Conservation (phyloP, 2,888 invertebrate genomes). For the Saturnia pavonia region DNA sequence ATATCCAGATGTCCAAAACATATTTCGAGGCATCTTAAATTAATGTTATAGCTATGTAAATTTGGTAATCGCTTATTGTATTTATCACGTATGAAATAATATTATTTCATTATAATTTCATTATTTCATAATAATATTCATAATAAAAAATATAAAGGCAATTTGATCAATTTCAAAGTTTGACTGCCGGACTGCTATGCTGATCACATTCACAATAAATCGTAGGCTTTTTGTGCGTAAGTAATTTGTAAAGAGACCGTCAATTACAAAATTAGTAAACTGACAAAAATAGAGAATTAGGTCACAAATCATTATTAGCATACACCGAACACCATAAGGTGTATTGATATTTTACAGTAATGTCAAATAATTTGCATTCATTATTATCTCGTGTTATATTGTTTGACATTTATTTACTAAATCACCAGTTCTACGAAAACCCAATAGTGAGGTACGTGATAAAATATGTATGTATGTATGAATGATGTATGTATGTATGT, state of each 20-base stretch:
- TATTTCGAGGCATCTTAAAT: conserved; percentile 37
- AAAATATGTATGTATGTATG: background rate
- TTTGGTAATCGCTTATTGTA: conserved; percentile 44
- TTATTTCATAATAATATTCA: no score
- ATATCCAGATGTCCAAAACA: conserved; percentile 61
- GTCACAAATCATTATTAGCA: background rate
- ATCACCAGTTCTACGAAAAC: conserved; percentile 14
- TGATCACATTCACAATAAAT: no score
- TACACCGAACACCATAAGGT: background rate
- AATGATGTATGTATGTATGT: background rate
- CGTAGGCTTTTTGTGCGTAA: no score
- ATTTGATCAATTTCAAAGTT: no score
- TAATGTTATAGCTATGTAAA: conserved; percentile 51
- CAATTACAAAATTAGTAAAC: no score
- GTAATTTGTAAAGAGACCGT: no score
- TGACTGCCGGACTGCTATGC: no score
- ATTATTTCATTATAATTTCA: no score
- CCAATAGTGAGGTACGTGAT: conserved; percentile 19
- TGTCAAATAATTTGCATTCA: background rate
- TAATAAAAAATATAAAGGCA: no score
- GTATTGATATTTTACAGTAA: background rate
- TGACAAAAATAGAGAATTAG: no score
- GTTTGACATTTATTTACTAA: conserved; percentile 9
- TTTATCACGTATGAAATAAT: background rate
- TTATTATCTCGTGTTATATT: background rate